Conservation (phyloP, 2,797 vertebrate genomes). For the Sparidentex hasta region DNA sequence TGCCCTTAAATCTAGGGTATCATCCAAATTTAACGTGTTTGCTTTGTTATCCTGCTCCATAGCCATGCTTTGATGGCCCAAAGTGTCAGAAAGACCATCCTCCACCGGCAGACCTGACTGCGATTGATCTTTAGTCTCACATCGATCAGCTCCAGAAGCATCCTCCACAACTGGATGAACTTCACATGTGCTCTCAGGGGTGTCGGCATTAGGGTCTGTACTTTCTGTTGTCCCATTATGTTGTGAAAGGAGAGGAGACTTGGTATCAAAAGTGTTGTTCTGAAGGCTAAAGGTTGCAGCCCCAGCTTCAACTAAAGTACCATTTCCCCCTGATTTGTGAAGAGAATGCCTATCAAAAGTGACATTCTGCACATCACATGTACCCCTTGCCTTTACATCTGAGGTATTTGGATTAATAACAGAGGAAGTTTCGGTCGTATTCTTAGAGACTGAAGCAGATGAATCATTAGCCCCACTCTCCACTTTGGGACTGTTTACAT, state of each 20-base stretch:
- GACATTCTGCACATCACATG: constrained; percentile 5
- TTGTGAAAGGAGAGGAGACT: constrained; percentile 10
- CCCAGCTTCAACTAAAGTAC: background rate
- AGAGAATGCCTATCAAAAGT: constrained; percentile 51
- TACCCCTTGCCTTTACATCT: background rate
- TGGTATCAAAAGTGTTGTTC: constrained; percentile 57
- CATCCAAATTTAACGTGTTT: constrained; percentile 61
- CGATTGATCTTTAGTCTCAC: constrained; percentile 31
- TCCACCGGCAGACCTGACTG: background rate
- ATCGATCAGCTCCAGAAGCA: background rate
- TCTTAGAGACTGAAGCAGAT: background rate
- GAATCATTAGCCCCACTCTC: background rate
- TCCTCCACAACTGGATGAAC: constrained; percentile 14
- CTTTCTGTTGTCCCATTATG: background rate
- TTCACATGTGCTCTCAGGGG: constrained; percentile 33
- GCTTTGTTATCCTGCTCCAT: constrained; percentile 18
- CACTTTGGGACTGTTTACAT: background rate
- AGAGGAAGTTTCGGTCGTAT: constrained; percentile 3
- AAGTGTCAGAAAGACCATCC: constrained; percentile 11
- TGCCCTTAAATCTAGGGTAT: constrained; percentile 59
- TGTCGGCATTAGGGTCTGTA: background rate
- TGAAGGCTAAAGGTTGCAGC: background rate
- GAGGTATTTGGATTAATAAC: constrained; percentile 9
- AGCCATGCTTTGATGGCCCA: constrained; percentile 28
- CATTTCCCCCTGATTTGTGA: constrained; percentile 28